Evolutionary conservation across 2,113 vertebrate genomes (phyloP).

Genomic region (Struthidea cinerea): DNA sequence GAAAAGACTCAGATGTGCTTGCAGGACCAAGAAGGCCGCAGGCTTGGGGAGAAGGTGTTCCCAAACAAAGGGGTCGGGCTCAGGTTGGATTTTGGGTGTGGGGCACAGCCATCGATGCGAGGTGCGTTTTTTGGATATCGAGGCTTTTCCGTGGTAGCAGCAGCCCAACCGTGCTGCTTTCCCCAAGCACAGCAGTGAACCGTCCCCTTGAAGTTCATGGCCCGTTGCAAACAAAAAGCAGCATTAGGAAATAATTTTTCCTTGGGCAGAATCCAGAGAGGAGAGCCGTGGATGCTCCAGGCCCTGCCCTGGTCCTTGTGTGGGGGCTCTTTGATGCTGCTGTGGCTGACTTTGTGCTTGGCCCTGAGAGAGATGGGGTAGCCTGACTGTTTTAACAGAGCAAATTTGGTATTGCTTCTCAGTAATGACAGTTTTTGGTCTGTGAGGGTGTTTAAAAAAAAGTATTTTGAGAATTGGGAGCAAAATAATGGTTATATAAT

Average conservation of each 20-base stretch:
- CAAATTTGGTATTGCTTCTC: not conserved
- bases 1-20: not conserved
- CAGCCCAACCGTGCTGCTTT: not conserved
- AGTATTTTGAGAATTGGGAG: not conserved
- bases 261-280: not conserved
- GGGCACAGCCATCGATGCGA: accelerated
- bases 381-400: not conserved
- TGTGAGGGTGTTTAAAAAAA: not conserved
- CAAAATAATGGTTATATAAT: not conserved
- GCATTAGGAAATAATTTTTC: not conserved
- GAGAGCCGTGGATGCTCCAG: not conserved
- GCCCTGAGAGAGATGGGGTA: not conserved
- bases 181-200: not conserved
- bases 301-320: not conserved
- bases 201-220: not conserved
- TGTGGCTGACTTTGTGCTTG: not conserved
- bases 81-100: not conserved
- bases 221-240: not conserved
- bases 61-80: not conserved
- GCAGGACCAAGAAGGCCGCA: not conserved
- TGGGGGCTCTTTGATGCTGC: not conserved
- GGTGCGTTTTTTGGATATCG: not conserved
- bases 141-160: not conserved
- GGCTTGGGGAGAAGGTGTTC: not conserved
- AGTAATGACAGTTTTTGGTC: not conserved